phyloP scores from a whole-genome alignment of 64 coral and sea anemone genomes.

The Montipora cactus region DNA sequence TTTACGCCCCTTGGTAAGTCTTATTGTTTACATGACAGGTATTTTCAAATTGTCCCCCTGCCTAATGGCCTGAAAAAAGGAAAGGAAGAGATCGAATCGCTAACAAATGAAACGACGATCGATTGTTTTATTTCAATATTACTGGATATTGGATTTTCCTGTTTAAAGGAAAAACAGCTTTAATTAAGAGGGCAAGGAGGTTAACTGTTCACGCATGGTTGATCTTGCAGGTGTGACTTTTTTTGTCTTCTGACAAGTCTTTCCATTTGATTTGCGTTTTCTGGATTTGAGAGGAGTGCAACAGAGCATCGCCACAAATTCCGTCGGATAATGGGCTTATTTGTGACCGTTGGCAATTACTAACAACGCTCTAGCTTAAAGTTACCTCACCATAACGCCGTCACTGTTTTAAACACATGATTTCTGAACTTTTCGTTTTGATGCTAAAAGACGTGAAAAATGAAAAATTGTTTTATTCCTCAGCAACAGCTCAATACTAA shows the following conservation, averaged over 20 bases:
- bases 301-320: too few species aligned
- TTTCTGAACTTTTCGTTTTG: too few species aligned
- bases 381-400: too few species aligned
- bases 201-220: background rate
- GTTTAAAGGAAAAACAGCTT: background rate
- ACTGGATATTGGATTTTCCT: background rate
- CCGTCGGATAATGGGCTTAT: too few species aligned
- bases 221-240: background rate
- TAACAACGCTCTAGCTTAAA: too few species aligned
- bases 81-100: background rate
- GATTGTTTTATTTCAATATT: background rate
- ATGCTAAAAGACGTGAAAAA: too few species aligned
- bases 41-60: background rate
- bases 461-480: too few species aligned
- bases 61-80: background rate
- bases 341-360: too few species aligned
- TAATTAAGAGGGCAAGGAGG: background rate
- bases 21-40: background rate
- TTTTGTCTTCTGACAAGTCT: background rate
- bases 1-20: slow-evolving; percentile 95
- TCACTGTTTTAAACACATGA: too few species aligned
- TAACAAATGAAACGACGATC: background rate
- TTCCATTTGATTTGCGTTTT: too few species aligned
- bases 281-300: background rate
- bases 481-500: too few species aligned